Base-by-base conservation (phyloP, 2,888 invertebrate species). In the Magallana nippona region DNA sequence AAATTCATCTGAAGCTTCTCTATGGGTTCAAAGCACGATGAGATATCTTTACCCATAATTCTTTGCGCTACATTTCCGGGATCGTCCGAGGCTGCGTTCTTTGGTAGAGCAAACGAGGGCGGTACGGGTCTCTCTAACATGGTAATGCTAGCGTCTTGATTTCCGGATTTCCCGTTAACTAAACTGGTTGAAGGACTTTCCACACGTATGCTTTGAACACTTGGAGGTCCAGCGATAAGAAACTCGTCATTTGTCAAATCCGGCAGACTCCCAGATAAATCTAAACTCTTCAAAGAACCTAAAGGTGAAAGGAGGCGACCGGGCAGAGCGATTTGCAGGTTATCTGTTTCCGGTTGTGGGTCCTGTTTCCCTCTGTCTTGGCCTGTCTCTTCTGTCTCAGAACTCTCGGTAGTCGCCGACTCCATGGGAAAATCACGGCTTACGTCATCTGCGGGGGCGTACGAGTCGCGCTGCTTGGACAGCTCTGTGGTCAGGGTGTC, bases 201-300 rank as follows among this genome's bases (percentile, higher is more conserved):
- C 10, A 71, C 63, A 55, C 71, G n/a, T 15, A 82, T 71, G 17
- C 63, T 82, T n/a, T 82, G 71, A 17, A 82, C 82, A 22, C 82
- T 82, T 55, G 44, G 44, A 77, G 82, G 71, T 15, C 22, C 71
- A 13, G 32, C 22, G 15, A 10, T 56, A 13, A 82, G 55, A 13
- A 55, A 71, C 32, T 71, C 82, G n/a, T 82, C 82, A 55, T 82
- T 71, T 19, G 58, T 56, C 17, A 80, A 5, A 78, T 19, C 55
- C 22, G 78, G 78, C 3, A 78, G 44, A 55, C 78, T 19, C 17
- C 22, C 80, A 19, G 55, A 13, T n/a, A 57, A 80, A 80, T 80
- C 80, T 15, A 57, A 22, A 71, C 71, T 71, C 3, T 27, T 22
- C 22, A 71, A 13, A 15, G 71, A 71, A 71, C 71, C 71, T 5